These are phyloP conservation scores for Semibalanus balanoides DNA, from an alignment of 1,140 invertebrate genomes.

Conservation along the genomic window DNA sequence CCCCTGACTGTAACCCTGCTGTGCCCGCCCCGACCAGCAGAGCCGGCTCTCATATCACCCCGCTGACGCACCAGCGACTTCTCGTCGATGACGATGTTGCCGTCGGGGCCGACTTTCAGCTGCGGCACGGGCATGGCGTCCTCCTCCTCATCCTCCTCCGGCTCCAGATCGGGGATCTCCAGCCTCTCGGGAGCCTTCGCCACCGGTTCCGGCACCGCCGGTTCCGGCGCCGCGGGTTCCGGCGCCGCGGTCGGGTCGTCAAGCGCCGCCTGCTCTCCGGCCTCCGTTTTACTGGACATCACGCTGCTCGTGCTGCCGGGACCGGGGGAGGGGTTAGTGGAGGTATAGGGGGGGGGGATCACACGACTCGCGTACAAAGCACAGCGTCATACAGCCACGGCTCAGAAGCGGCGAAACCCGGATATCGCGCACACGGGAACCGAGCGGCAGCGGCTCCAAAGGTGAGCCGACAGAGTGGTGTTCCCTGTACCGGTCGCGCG, in stretches of 20 bases:
- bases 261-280: background rate
- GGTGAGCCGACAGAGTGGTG: no score
- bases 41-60: background rate
- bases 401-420: no score
- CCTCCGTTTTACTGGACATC: background rate
- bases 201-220: background rate
- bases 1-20: no score
- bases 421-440: no score
- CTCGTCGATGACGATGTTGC: constrained; percentile 69
- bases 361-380: no score
- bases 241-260: background rate
- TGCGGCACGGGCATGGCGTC: constrained; percentile 53
- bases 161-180: background rate
- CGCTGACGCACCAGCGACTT: constrained; percentile 47
- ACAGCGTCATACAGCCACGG: no score
- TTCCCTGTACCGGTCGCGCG: no score
- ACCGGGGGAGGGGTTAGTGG: no score
- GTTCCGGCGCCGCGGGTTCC: background rate
- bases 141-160: constrained; percentile 27
- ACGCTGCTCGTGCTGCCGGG: background rate
- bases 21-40: no score
- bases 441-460: no score
- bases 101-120: constrained; percentile 72
- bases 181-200: background rate
- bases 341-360: no score